Evolutionary conservation across 2,888 invertebrate genomes (phyloP).

Genomic region (Aricia artaxerxes): DNA sequence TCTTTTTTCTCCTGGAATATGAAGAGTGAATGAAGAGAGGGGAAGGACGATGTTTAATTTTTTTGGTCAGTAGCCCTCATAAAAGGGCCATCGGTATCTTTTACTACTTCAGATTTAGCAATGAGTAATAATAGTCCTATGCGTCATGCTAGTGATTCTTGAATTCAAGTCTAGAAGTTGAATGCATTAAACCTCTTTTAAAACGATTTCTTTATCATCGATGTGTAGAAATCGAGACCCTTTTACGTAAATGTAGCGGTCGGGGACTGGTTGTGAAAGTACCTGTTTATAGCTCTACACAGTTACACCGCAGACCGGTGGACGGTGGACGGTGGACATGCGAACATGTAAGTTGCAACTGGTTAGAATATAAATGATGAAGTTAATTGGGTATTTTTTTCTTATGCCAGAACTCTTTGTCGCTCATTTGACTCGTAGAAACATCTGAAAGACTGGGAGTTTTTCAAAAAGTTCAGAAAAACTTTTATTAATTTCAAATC

Average conservation of each 20-base stretch:
- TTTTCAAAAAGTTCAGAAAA: no score
- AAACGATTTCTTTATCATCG: background rate
- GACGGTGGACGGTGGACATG: no score
- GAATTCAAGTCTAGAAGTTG: background rate
- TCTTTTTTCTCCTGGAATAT: no score
- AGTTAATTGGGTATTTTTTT: background rate
- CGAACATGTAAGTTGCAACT: background rate
- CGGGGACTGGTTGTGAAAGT: constrained; percentile 29
- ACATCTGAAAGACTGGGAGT: no score
- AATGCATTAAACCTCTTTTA: background rate
- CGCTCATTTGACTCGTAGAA: no score
- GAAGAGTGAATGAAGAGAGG: no score
- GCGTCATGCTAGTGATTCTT: background rate
- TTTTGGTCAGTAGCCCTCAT: no score
- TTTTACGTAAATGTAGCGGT: constrained; percentile 15
- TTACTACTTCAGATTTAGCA: no score
- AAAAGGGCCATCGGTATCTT: no score
- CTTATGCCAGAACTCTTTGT: no score
- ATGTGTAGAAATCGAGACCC: constrained; percentile 22
- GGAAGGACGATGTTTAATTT: no score
- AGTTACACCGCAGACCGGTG: background rate
- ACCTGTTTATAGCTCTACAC: background rate
- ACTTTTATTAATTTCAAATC: no score
- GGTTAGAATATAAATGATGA: background rate
- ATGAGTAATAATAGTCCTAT: background rate